These are phyloP conservation scores for Heliconius melpomene DNA, from an alignment of 1,140 invertebrate genomes.

Conservation along the genomic window DNA sequence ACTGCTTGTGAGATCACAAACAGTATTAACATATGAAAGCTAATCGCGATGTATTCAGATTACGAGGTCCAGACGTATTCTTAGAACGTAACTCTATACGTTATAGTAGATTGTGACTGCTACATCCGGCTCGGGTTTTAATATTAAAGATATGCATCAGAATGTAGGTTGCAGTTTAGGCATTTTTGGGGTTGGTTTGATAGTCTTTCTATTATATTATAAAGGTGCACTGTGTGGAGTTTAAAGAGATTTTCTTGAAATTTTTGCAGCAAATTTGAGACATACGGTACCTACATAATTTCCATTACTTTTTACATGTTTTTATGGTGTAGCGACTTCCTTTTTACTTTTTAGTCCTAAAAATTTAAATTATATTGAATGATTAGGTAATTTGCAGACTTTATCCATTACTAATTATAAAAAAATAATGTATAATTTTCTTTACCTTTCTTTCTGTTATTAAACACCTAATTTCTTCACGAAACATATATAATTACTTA, in stretches of 20 bases:
- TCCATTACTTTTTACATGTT: too few species aligned
- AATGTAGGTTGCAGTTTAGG: background rate
- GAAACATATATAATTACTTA: background rate
- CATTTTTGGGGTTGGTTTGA: constrained; percentile 2
- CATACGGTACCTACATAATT: too few species aligned
- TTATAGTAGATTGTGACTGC: constrained; percentile 14
- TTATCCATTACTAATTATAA: too few species aligned
- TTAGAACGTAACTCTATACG: constrained; percentile 12
- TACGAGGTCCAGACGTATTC: constrained; percentile 12
- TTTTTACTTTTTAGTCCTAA: too few species aligned
- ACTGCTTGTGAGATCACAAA: constrained; percentile 13
- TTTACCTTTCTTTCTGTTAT: too few species aligned
- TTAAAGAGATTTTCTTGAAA: background rate
- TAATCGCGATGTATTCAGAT: constrained; percentile 15
- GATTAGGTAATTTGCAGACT: too few species aligned
- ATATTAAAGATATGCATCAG: constrained; percentile 10
- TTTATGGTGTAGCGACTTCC: too few species aligned
- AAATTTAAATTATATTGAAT: too few species aligned
- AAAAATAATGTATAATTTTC: too few species aligned
- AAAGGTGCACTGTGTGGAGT: background rate
- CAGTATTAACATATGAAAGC: constrained; percentile 19
- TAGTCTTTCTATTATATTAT: background rate
- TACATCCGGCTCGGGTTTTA: constrained; percentile 9
- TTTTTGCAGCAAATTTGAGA: background rate
- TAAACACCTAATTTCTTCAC: background rate